Percentiles rank a stretch among this genome's conserved stretches.
phyloP scores from a whole-genome alignment of 2,113 vertebrate genomes.

The Rhinichthys klamathensis region DNA sequence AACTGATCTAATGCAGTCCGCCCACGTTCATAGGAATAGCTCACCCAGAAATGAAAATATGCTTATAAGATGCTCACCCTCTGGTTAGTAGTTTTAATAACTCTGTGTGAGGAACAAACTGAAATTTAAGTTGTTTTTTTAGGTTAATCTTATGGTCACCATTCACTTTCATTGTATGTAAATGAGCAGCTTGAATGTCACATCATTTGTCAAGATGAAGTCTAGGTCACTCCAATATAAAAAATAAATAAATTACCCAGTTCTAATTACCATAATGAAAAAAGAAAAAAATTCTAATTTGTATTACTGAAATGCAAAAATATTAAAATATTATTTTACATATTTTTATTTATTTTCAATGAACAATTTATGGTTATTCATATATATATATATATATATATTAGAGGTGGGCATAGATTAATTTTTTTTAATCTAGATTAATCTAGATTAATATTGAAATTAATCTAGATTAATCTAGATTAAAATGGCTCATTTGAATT shows the following conservation, averaged over 20 bases:
- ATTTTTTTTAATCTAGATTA: no score
- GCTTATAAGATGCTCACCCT: not conserved
- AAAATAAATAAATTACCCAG: no score
- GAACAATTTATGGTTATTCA: not conserved
- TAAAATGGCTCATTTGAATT: no score
- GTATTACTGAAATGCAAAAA: not conserved
- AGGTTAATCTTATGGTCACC: not conserved
- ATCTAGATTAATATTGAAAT: no score
- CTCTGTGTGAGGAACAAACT: not conserved
- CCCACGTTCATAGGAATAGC: not conserved
- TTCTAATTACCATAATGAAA: not conserved
- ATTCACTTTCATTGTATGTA: not conserved
- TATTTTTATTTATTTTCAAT: not conserved
- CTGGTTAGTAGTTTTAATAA: not conserved
- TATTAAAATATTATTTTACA: not conserved
- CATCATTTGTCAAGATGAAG: not conserved
- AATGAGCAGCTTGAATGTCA: not conserved
- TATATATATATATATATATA: no score
- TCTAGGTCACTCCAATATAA: not conserved
- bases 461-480: no score
- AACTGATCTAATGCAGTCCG: constrained; percentile 2
- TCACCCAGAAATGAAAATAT: not conserved
- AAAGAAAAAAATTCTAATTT: not conserved
- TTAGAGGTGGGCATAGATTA: no score
- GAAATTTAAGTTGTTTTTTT: not conserved